A percentile compares a stretch with the other conserved stretches of the same genome.
These are phyloP conservation scores for Psilopsiagon aurifrons DNA, from an alignment of 2,113 vertebrate genomes.

Conservation along the genomic window DNA sequence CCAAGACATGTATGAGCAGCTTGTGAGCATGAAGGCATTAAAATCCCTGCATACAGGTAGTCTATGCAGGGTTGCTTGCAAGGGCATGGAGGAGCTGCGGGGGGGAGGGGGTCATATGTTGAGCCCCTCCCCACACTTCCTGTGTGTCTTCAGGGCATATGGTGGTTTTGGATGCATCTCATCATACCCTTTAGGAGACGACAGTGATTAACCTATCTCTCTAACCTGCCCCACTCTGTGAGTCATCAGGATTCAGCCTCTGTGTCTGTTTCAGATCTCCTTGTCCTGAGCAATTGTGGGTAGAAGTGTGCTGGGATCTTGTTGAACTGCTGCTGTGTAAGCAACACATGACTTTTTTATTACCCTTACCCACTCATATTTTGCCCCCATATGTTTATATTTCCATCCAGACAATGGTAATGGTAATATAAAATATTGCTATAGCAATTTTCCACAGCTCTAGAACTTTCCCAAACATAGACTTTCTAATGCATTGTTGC, in stretches of 20 bases:
- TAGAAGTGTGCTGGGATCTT: background rate
- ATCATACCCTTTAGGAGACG: background rate
- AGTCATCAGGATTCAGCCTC: background rate
- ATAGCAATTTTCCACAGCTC: background rate
- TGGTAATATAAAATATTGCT: background rate
- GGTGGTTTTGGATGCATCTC: background rate
- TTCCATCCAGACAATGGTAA: background rate
- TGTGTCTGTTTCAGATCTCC: background rate
- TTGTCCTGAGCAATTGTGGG: background rate
- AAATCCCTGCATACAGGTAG: background rate
- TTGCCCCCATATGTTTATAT: accelerated
- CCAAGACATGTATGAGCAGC: accelerated
- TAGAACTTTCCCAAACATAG: background rate
- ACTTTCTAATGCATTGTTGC: background rate
- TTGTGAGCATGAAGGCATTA: accelerated
- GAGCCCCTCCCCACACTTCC: background rate
- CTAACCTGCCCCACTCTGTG: background rate
- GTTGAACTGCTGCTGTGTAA: background rate
- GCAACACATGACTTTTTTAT: background rate
- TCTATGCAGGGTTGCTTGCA: background rate
- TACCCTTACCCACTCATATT: background rate
- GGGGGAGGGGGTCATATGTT: background rate
- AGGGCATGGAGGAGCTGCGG: accelerated
- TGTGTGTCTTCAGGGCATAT: background rate
- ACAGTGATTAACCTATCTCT: background rate